A percentile compares a stretch with the other conserved stretches of the same genome.
phyloP scores from a whole-genome alignment of 2,113 vertebrate genomes.

The Uropsilus gracilis region DNA sequence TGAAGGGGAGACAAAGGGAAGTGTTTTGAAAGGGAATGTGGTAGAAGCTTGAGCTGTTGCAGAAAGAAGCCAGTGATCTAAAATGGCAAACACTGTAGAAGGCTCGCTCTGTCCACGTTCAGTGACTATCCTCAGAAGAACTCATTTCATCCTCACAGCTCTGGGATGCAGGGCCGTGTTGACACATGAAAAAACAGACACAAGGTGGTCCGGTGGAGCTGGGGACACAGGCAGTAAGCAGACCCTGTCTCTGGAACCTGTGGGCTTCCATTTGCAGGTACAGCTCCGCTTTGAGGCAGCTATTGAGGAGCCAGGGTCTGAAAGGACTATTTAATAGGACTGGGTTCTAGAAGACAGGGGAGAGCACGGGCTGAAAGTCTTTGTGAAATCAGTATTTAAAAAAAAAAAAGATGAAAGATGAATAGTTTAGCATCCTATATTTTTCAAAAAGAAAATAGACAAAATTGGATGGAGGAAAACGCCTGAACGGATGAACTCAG shows the following conservation, averaged over 20 bases:
- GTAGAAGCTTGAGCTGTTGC: neutral
- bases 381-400: neutral
- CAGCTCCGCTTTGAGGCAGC: neutral
- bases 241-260: neutral
- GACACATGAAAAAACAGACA: neutral
- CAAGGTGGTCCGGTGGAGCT: neutral
- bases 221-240: neutral
- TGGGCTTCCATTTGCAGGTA: neutral
- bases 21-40: no score
- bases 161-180: neutral
- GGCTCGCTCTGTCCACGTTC: neutral
- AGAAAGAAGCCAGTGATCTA: neutral
- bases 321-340: neutral
- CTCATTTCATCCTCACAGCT: neutral
- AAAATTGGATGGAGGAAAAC: neutral
- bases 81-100: accelerated
- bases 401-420: neutral
- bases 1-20: no score
- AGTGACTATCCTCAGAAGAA: accelerated
- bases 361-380: neutral
- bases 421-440: no score
- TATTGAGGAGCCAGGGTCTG: neutral
- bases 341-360: neutral
- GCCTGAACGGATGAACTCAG: neutral
- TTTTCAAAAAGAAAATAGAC: neutral